Evolutionary conservation across 2,888 invertebrate genomes (phyloP), one percentile per base, ranked within the genome.

Genomic region (Scaptomyza cyrtandrae): DNA sequence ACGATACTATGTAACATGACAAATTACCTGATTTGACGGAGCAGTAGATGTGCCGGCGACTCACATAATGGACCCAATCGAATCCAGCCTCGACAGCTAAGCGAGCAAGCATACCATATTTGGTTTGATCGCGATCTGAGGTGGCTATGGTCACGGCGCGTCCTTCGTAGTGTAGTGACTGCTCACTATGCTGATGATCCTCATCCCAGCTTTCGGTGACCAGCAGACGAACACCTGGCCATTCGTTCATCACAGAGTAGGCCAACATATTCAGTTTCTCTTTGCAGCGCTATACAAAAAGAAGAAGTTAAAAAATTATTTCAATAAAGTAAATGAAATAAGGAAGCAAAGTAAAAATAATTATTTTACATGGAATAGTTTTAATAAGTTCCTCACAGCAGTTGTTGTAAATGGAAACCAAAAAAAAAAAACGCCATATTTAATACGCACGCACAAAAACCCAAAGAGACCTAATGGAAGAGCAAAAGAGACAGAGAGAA

Each of bases 31-130:
- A 98, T 93, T 98, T 98, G 74, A 98, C 98, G 68, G 98, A 98
- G 93, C 98, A 98, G 93, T 99, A 98, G 89, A 99, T 98, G 92
- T 98, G 97, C 14, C 97, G 96, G 80, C 98, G 94, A 91, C 97
- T 97, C 93, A 98, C 98, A 92, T 98, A 99, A 93, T 97, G 98
- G 72, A 99, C 99, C 98, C 98, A 99, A 94, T 99, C 98, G 94
- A 99, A 99, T 89, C 98, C 98, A 29, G 98, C 98, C 92, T 98
- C 98, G 67, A 98, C 97, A 0, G 99, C 99, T 61, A 99, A 94
- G 69, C 98, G 93, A 48, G 98, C 99, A 90, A 99, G 94, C 97
- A 98, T 97, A 79, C 98, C 98, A 93, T 98, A 97, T 93, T 98
- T 98, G 92, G 97, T 95, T 68, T 96, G 94, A 93, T 98, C 98